These are phyloP conservation scores for Choloepus didactylus DNA, from an alignment of 2,797 vertebrate species.

Conservation along the genomic window DNA sequence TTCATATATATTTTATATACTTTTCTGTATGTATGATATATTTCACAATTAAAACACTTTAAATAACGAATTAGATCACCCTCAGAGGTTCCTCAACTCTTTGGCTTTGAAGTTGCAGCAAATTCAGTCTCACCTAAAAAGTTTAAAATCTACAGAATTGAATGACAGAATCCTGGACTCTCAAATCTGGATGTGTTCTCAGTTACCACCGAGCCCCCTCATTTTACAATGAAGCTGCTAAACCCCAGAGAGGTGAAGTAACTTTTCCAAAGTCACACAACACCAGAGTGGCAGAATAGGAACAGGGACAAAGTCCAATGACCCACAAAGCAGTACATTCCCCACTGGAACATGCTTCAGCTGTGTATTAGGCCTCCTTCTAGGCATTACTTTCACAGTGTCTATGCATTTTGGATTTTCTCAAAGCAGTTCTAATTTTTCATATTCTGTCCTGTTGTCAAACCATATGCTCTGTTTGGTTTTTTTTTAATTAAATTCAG, in stretches of 20 bases:
- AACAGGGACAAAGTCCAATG: background rate
- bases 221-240: background rate
- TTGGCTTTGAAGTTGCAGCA: constrained; percentile 47
- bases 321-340: background rate
- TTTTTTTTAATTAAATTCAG: no score
- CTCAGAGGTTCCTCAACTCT: background rate
- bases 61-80: constrained; percentile 43
- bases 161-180: background rate
- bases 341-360: fast-evolving
- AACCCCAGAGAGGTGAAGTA: background rate
- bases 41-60: constrained; percentile 44
- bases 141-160: constrained; percentile 28
- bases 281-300: background rate
- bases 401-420: background rate
- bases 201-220: background rate
- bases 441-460: background rate
- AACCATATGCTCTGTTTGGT: background rate
- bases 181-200: background rate
- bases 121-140: background rate
- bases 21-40: constrained; percentile 6
- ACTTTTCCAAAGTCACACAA: constrained; percentile 9
- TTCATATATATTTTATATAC: background rate
- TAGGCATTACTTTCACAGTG: background rate
- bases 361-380: background rate
- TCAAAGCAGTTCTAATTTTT: background rate